phyloP scores from a whole-genome alignment of 2,888 invertebrate species.

The Aphrophora alni region DNA sequence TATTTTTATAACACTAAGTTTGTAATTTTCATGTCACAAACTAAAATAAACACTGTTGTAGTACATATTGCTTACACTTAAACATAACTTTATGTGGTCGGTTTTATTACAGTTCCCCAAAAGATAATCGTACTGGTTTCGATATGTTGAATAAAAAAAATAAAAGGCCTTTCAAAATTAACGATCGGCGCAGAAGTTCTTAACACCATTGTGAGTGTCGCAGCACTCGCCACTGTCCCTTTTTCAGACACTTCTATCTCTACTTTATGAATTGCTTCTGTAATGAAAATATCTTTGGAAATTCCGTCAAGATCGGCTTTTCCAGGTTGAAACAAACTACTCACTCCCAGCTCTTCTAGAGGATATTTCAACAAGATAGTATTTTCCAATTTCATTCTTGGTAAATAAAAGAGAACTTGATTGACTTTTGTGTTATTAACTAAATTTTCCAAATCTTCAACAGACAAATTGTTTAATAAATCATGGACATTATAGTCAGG shows the following conservation, averaged over 20 bases:
- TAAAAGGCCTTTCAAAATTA: slow-evolving; percentile 72
- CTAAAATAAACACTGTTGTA: too few species aligned
- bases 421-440: slow-evolving; percentile 63
- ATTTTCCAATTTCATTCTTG: slow-evolving; percentile 74
- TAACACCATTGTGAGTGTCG: slow-evolving; percentile 65
- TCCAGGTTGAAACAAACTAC: slow-evolving; percentile 66
- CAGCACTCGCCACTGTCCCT: slow-evolving; percentile 75
- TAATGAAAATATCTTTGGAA: slow-evolving; percentile 55
- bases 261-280: slow-evolving; percentile 60
- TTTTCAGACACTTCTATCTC: slow-evolving; percentile 61
- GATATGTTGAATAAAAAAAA: slow-evolving; percentile 75
- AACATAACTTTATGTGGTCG: slow-evolving; percentile 56
- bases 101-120: slow-evolving; percentile 71
- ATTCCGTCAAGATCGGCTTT: slow-evolving; percentile 65
- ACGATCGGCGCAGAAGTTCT: slow-evolving; percentile 60
- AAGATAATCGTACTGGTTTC: slow-evolving; percentile 70
- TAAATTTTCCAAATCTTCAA: slow-evolving; percentile 56
- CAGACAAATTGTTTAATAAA: slow-evolving; percentile 60
- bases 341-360: slow-evolving; percentile 66
- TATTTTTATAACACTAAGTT: too few species aligned
- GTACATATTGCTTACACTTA: too few species aligned
- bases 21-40: too few species aligned
- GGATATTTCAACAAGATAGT: slow-evolving; percentile 63
- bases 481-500: slow-evolving; percentile 63
- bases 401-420: slow-evolving; percentile 57